phyloP scores from a whole-genome alignment of 2,888 invertebrate genomes.

The Volucella inanis region DNA sequence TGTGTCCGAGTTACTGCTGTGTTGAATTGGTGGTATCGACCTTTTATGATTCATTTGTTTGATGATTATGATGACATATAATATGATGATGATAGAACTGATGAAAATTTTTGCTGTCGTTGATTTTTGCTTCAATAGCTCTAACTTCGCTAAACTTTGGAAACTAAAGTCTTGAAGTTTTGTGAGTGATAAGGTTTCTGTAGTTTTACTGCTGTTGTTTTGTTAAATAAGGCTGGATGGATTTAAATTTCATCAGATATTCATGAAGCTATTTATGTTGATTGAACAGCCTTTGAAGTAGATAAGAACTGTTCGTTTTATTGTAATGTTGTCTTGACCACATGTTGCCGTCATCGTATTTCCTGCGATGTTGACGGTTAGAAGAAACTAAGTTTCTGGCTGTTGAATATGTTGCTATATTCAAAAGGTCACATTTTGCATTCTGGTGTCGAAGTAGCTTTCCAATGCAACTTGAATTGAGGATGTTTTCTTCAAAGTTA shows the following conservation, averaged over 20 bases:
- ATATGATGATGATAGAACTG: too few relatives aligned
- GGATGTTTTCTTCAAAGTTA: not conserved
- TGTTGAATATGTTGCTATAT: not conserved
- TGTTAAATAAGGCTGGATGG: conserved; percentile 1
- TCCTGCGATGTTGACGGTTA: not conserved
- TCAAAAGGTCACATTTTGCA: not conserved
- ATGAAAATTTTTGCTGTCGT: too few relatives aligned
- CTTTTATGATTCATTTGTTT: not conserved
- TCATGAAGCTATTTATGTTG: conserved; percentile 1
- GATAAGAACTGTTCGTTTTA: not conserved
- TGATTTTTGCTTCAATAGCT: too few relatives aligned
- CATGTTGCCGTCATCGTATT: too few relatives aligned
- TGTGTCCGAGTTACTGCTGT: not conserved
- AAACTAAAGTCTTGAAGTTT: not conserved
- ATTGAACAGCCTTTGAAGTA: not conserved
- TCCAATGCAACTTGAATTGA: not conserved
- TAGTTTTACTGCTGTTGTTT: conserved; percentile 7
- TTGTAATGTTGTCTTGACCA: too few relatives aligned
- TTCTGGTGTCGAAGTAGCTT: not conserved
- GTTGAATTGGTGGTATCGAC: not conserved
- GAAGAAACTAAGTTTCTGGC: not conserved
- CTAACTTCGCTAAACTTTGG: not conserved
- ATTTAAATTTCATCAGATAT: not conserved
- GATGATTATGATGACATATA: not conserved
- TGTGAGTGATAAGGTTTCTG: not conserved